phyloP scores from a whole-genome alignment of 2,797 vertebrate species.

The Peromyscus eremicus region DNA sequence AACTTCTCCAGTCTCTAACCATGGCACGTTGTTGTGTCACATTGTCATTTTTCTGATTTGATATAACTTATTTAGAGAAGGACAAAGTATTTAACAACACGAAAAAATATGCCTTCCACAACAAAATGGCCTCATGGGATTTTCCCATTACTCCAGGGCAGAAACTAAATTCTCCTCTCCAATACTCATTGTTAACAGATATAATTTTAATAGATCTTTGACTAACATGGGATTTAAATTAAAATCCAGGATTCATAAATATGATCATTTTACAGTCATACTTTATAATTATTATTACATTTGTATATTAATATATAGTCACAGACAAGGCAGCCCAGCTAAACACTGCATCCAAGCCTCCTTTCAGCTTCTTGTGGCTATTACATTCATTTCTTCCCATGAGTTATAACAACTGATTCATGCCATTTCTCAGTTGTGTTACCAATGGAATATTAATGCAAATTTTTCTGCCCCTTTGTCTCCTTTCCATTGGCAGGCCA shows the following conservation, averaged over 20 bases:
- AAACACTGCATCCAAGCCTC: not conserved
- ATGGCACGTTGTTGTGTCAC: not conserved
- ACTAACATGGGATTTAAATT: not conserved
- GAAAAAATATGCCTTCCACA: not conserved
- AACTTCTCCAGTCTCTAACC: not conserved
- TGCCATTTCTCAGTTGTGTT: not conserved
- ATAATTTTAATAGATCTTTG: not conserved
- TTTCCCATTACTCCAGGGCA: not conserved
- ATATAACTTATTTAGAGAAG: not conserved
- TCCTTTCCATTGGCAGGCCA: not conserved
- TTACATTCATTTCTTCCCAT: not conserved
- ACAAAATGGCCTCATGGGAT: not conserved
- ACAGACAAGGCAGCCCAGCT: not conserved
- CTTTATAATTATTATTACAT: no score
- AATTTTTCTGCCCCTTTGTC: not conserved
- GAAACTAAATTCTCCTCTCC: not conserved
- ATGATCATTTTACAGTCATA: not conserved
- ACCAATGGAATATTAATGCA: not conserved
- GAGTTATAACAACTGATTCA: not conserved
- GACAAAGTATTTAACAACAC: not conserved
- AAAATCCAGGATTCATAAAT: conserved; percentile 24
- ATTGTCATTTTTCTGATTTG: not conserved
- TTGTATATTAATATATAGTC: not conserved
- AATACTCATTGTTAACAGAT: not conserved
- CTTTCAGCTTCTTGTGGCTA: not conserved